A percentile compares a stretch with the other conserved stretches of the same genome.
These are phyloP conservation scores for Sturmia bella DNA, from an alignment of 2,888 invertebrate species.

Conservation along the genomic window DNA sequence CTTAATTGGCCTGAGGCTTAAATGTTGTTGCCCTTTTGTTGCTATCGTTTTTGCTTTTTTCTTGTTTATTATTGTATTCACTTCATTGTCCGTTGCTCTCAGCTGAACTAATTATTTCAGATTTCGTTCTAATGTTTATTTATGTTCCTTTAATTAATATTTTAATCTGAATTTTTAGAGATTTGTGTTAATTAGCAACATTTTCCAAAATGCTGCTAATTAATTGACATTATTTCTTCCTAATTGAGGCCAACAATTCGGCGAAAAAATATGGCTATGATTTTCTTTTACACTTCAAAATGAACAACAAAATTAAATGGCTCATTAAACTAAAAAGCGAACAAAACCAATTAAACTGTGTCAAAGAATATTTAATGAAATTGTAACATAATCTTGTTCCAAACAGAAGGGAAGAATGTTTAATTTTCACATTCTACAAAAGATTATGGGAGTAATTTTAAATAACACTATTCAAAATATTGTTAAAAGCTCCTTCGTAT, in stretches of 20 bases:
- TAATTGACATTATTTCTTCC: not conserved
- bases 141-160: conserved; percentile 29
- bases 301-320: too few species aligned
- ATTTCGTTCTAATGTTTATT: conserved; percentile 46
- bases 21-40: not conserved
- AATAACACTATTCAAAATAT: too few species aligned
- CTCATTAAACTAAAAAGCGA: too few species aligned
- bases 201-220: not conserved
- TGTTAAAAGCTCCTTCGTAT: too few species aligned
- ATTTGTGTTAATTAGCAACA: not conserved
- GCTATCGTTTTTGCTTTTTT: not conserved
- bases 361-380: too few species aligned
- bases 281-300: too few species aligned
- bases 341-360: too few species aligned
- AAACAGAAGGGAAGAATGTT: too few species aligned
- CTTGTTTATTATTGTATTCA: not conserved
- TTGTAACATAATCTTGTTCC: too few species aligned
- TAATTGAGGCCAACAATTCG: not conserved
- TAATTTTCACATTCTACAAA: not conserved
- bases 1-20: conserved; percentile 51
- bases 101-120: conserved; percentile 49
- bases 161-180: not conserved
- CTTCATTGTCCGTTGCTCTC: not conserved
- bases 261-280: too few species aligned
- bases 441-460: too few species aligned